Conservation (phyloP, 2,797 vertebrate species). For the Lophotriccus pileatus region DNA sequence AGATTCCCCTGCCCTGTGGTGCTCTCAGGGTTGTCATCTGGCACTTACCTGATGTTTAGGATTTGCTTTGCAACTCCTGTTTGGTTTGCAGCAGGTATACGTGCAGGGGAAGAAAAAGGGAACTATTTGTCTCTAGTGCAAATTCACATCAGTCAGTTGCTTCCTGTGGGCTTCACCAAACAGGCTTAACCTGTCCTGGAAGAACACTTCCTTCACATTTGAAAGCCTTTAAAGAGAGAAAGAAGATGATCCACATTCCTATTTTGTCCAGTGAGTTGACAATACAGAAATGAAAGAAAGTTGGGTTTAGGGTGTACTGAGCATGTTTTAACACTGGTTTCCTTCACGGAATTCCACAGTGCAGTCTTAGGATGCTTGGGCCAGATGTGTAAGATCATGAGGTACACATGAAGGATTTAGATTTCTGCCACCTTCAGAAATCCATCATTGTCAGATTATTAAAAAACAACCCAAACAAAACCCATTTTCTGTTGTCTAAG, state of each 20-base stretch:
- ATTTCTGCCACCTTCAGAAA: neutral
- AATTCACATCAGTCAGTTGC: neutral
- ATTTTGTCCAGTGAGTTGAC: neutral
- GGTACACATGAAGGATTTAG: neutral
- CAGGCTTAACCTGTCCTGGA: neutral
- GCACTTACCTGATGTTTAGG: neutral
- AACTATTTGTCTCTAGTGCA: neutral
- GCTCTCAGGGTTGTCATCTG: neutral
- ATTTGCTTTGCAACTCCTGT: neutral
- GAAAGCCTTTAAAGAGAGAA: neutral
- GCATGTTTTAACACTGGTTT: neutral
- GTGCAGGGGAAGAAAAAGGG: neutral
- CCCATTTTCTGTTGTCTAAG: neutral
- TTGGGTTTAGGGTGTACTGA: neutral
- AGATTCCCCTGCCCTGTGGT: neutral
- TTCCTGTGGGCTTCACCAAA: neutral
- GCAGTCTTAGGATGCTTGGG: neutral
- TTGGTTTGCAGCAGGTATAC: neutral
- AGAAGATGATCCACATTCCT: neutral
- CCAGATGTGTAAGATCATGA: neutral
- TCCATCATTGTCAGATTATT: neutral
- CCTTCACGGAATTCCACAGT: neutral
- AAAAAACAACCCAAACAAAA: neutral
- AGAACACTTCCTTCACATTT: neutral
- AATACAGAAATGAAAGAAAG: neutral